Evolutionary conservation across 2,888 invertebrate species (phyloP), one percentile per base, ranked within the genome.

Genomic region (Julus scandinavius): DNA sequence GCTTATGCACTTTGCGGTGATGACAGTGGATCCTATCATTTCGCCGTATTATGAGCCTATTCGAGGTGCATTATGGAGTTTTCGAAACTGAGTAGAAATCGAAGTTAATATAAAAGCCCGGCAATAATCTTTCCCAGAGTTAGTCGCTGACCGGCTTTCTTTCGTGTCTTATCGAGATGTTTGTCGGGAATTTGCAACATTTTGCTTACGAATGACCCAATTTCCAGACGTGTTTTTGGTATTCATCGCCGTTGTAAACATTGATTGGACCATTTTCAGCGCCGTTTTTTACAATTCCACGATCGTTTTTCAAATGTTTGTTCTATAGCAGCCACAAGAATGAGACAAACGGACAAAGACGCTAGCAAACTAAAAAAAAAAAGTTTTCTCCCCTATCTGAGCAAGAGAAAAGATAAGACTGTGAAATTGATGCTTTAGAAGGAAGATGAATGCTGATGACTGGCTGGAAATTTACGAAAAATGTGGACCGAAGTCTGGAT

Each of bases 201-300:
- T 63, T 63, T 63, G 63, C 63, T 15, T 63, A 20, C 20, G 63
- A 63, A 63, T 63, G n/a, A 15, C 20, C 63, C 63, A 9, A n/a
- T 63, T 63, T 63, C 5, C 63, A 11, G 4, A 5, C 63, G 63
- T 63, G 20, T 63, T 63, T 63, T 63, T 63, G 20, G 63, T 9
- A 50, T 2, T 50, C 50, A 50, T 50, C 50, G 50, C 50, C 50
- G 50, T 1, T 63, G 63, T 63, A 63, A 63, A 63, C 63, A 63
- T 63, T n/a, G 63, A 63, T 63, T 63, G 63, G 63, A 63, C 20
- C 63, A 63, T 63, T 63, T 63, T 63, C 63, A 20, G 63, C 4
- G 20, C n/a, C 4, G 20, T n/a, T 63, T 63, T 20, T 4, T 9
- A 20, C 63, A 6, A 5, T 6, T n/a, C 5, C 15, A n/a, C 20